Percentiles rank a stretch among this genome's conserved stretches.
Conservation (phyloP, 2,113 vertebrate genomes). For the Tragelaphus strepsiceros region DNA sequence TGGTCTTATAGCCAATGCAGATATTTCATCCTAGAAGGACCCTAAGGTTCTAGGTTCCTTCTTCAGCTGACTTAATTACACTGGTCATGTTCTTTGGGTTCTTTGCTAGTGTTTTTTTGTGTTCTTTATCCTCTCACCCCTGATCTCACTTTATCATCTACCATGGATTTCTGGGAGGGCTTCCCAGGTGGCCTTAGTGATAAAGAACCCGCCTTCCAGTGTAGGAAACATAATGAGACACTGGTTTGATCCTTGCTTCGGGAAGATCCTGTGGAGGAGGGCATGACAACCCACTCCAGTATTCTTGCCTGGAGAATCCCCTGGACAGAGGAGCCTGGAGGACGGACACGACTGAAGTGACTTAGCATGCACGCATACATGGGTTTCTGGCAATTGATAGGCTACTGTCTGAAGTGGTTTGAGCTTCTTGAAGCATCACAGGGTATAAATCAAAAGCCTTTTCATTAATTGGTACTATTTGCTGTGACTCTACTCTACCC, state of each 20-base stretch:
- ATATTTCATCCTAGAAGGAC: neutral
- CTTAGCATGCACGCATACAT: neutral
- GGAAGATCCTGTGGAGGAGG: neutral
- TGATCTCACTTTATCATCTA: neutral
- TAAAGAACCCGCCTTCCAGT: neutral
- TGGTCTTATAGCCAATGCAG: neutral
- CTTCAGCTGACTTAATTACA: neutral
- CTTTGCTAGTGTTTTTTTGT: constrained; percentile 10
- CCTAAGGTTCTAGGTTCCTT: neutral
- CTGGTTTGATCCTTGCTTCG: neutral
- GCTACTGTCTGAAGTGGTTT: neutral
- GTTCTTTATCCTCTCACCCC: neutral
- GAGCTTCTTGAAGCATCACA: neutral
- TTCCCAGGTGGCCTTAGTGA: neutral
- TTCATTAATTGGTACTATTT: neutral
- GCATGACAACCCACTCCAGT: neutral
- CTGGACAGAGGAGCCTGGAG: neutral
- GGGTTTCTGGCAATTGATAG: neutral
- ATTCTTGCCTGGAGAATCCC: neutral
- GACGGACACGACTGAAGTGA: neutral
- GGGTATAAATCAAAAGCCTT: neutral
- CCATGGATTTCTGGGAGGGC: neutral
- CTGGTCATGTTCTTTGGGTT: neutral
- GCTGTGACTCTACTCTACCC: neutral
- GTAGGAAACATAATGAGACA: neutral